phyloP scores from a whole-genome alignment of 2,888 invertebrate species.

The Eremobia ochroleuca region DNA sequence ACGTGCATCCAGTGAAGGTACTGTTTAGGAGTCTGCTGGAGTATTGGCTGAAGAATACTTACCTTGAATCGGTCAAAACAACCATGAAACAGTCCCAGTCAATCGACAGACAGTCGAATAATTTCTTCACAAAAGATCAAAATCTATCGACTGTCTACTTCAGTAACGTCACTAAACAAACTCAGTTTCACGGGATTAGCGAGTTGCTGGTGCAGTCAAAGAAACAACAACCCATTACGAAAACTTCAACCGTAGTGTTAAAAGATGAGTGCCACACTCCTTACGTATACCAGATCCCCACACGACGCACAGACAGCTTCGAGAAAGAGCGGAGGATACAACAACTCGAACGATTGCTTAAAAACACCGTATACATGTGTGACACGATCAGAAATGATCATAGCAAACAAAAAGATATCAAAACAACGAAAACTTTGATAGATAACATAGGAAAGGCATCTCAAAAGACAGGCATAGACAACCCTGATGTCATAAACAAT shows the following conservation, averaged over 20 bases:
- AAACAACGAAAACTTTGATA: conserved; percentile 81
- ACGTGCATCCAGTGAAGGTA: conserved; percentile 78
- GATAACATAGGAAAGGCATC: conserved; percentile 76
- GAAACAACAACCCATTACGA: conserved; percentile 38
- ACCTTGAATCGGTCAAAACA: conserved; percentile 69
- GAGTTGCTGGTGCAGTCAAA: conserved; percentile 60
- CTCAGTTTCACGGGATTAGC: conserved; percentile 76
- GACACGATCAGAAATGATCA: conserved; percentile 71
- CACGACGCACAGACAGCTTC: conserved; percentile 73
- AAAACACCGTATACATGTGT: conserved; percentile 84
- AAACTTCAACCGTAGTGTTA: conserved; percentile 44
- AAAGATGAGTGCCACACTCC: conserved; percentile 24
- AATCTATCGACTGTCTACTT: conserved; percentile 76
- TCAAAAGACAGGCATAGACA: conserved; percentile 50
- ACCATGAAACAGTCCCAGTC: conserved; percentile 74
- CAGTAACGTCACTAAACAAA: conserved; percentile 73
- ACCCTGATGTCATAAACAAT: conserved; percentile 49
- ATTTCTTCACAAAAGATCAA: conserved; percentile 78
- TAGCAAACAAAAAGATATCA: conserved; percentile 80
- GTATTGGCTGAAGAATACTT: conserved; percentile 82
- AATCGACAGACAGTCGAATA: conserved; percentile 76
- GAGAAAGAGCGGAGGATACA: conserved; percentile 82
- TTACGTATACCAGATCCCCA: conserved; percentile 56
- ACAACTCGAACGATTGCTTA: conserved; percentile 82
- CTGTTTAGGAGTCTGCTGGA: conserved; percentile 82